A percentile compares a stretch with the other conserved stretches of the same genome.
Conservation (phyloP, 2,797 vertebrate species). For the Ceryle rudis region DNA sequence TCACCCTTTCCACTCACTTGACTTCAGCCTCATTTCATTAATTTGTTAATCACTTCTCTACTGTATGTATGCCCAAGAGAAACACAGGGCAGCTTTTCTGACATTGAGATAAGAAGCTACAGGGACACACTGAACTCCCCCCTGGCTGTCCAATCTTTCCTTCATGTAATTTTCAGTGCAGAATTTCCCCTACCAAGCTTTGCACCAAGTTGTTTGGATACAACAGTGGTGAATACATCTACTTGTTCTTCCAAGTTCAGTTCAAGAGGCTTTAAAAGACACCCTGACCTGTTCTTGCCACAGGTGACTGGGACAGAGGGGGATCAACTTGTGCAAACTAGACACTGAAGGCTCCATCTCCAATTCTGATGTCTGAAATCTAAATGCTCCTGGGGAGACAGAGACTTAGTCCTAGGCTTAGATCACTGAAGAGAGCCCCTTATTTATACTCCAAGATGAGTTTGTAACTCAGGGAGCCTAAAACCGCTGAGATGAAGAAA, state of each 20-base stretch:
- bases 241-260: background rate
- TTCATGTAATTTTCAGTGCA: background rate
- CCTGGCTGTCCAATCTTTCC: background rate
- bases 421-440: background rate
- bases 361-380: background rate
- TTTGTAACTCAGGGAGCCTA: background rate
- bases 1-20: background rate
- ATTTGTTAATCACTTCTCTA: background rate
- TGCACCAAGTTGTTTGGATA: background rate
- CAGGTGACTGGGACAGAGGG: background rate
- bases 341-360: background rate
- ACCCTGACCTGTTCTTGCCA: background rate
- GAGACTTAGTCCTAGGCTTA: background rate
- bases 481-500: background rate
- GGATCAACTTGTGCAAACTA: background rate
- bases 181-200: background rate
- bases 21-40: background rate
- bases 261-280: background rate
- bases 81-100: background rate
- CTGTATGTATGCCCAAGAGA: background rate
- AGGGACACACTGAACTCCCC: fast-evolving
- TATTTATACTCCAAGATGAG: background rate
- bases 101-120: background rate
- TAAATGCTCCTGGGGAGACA: background rate
- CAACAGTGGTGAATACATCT: background rate